Conservation (phyloP, 1,140 invertebrate genomes). For the Diprion similis region DNA sequence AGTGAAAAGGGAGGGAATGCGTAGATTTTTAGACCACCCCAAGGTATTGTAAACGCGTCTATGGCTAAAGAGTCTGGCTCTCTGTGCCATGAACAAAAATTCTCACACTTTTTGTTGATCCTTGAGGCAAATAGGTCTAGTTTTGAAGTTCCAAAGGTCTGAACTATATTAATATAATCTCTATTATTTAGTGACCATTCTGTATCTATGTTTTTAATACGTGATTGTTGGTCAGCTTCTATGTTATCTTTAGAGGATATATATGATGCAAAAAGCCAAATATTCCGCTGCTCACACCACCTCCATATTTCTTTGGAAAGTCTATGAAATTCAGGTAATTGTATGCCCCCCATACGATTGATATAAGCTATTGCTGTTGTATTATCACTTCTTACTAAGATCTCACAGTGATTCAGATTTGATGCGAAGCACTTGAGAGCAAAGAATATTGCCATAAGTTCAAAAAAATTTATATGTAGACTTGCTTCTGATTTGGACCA, state of each 20-base stretch:
- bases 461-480: conserved; percentile 13
- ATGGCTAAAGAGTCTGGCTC: conserved; percentile 31
- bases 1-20: conserved; percentile 41
- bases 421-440: conserved; percentile 15
- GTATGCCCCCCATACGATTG: conserved; percentile 36
- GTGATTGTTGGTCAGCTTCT: conserved; percentile 27
- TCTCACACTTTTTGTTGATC: conserved; percentile 33
- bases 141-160: conserved; percentile 17
- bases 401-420: conserved; percentile 12
- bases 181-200: conserved; percentile 25
- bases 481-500: neutral
- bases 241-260: conserved; percentile 30
- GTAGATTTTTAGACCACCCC: conserved; percentile 30
- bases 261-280: conserved; percentile 35
- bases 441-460: conserved; percentile 8
- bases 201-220: conserved; percentile 21
- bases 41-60: conserved; percentile 36
- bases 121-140: conserved; percentile 38
- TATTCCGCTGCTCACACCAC: conserved; percentile 34
- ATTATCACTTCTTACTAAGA: conserved; percentile 33
- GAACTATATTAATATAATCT: conserved; percentile 18
- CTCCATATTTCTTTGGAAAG: conserved; percentile 35
- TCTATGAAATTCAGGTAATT: conserved; percentile 30
- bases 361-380: conserved; percentile 55
- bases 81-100: conserved; percentile 33